These are phyloP conservation scores for Hypselothyrea guttata DNA, from an alignment of 2,888 invertebrate genomes.

Conservation along the genomic window DNA sequence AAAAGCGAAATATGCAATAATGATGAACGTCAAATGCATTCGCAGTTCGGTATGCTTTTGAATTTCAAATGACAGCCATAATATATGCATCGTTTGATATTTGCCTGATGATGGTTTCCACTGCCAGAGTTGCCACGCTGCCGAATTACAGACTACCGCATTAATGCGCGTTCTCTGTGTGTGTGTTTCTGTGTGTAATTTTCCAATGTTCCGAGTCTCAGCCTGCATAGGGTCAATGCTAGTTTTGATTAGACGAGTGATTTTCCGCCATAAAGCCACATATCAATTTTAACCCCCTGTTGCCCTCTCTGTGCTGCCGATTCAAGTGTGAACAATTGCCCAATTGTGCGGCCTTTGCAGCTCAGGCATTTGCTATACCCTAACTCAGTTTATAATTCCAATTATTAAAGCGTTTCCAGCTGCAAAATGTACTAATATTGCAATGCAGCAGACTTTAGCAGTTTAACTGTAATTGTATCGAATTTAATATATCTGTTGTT, in stretches of 20 bases:
- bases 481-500: too few relatives aligned
- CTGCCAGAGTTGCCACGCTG: constrained; percentile 19
- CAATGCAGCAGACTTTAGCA: too few relatives aligned
- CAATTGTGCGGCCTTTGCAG: constrained; percentile 46
- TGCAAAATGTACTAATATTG: too few relatives aligned
- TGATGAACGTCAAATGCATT: constrained; percentile 38
- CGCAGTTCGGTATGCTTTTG: constrained; percentile 60
- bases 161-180: not conserved
- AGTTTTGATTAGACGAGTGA: constrained; percentile 64
- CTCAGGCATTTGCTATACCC: constrained; percentile 31
- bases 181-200: constrained; percentile 39
- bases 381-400: constrained; percentile 1
- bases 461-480: too few relatives aligned
- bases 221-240: constrained; percentile 50
- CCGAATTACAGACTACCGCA: not conserved
- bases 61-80: constrained; percentile 71
- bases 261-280: constrained; percentile 48
- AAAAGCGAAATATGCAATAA: constrained; percentile 30
- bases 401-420: not conserved
- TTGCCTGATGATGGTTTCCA: constrained; percentile 51
- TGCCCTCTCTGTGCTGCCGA: constrained; percentile 35
- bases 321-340: constrained; percentile 64
- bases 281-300: too few relatives aligned
- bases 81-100: constrained; percentile 72
- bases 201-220: constrained; percentile 28